A percentile compares a stretch with the other conserved stretches of the same genome.
Evolutionary conservation across 1,140 invertebrate genomes (phyloP).

Genomic region (Dinothrombium tinctorium): DNA sequence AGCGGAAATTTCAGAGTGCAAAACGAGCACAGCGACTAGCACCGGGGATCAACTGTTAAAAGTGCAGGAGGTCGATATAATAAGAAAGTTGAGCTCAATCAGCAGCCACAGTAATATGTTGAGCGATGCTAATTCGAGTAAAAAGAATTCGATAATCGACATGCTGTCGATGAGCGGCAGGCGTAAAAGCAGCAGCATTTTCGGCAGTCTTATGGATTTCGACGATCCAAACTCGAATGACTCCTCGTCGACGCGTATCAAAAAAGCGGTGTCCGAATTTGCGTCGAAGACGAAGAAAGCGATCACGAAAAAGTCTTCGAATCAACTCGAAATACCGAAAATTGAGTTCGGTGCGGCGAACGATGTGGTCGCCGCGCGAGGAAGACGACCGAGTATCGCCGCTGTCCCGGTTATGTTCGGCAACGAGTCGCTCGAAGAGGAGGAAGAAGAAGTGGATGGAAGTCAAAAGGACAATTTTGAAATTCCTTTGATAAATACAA

Average conservation of each 20-base stretch:
- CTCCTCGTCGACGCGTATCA: conserved; percentile 9
- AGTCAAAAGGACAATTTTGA: neutral
- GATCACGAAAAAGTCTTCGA: conserved; percentile 13
- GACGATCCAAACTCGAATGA: neutral
- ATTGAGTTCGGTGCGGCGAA: conserved; percentile 15
- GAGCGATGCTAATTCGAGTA: neutral
- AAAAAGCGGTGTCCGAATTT: conserved; percentile 10
- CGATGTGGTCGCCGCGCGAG: conserved; percentile 12
- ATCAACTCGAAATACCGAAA: conserved; percentile 18
- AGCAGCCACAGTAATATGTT: neutral
- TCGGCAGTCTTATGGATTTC: conserved; percentile 5
- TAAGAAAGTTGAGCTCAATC: neutral
- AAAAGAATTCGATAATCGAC: conserved; percentile 4
- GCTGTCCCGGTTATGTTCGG: conserved; percentile 25
- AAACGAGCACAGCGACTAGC: too few species aligned
- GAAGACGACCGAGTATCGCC: conserved; percentile 22
- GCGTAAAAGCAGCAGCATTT: too few species aligned
- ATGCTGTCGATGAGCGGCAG: conserved; percentile 2
- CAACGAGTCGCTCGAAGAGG: conserved; percentile 16
- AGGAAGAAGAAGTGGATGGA: conserved; percentile 10
- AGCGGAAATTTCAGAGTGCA: too few species aligned
- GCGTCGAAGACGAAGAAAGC: conserved; percentile 16
- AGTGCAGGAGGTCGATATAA: neutral
- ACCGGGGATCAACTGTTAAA: too few species aligned
- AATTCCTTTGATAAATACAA: conserved; percentile 29